Base-by-base conservation (phyloP, 1,140 invertebrate genomes). In the Caenorhabditis briggsae region DNA sequence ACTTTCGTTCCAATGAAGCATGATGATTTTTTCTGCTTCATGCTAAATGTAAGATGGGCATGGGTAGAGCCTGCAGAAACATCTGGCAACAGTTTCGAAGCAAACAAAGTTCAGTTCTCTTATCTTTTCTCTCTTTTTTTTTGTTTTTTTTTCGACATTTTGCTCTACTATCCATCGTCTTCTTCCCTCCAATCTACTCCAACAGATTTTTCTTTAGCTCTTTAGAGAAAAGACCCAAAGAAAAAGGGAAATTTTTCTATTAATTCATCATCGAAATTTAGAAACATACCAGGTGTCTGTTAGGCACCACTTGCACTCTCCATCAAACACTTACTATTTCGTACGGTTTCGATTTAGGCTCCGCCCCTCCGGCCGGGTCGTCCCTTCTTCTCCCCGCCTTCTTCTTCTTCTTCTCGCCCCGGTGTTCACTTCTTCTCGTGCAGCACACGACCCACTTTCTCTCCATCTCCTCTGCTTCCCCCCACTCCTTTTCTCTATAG, bases 291-390 rank as follows among this genome's bases (percentile, higher is more conserved):
- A 78, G 33, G 8, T 50, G 70, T n/a, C 25, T 53, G 33, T 53
- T 7, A 78, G n/a, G 18, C 18, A 11, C 9, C 46, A 20, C 50
- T 12, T 50, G 6, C n/a, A 78, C n/a, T 50, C 46, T 78, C 46
- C 18, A 50, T 50, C 14, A 23, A 46, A 53, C 70, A 43, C 46
- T 78, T 78, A 78, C 43, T 78, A 78, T 78, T 78, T 78, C 70
- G 43, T 50, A 78, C 70, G 43, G 70, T 78, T 78, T 78, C 33
- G 70, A 78, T 78, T 11, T 20, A 50, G 46, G n/a, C 70, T 78
- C 70, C 70, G 70, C 70, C 70, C 46, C 12, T 9, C 2, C 46
- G 43, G 70, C 70, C 50, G 70, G 70, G 70, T 46, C 16, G 46
- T 50, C 25, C 70, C 46, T 46, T 12, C 61, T 11, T 65, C 33